A percentile compares a stretch with the other conserved stretches of the same genome.
phyloP scores from a whole-genome alignment of 2,113 vertebrate genomes.

The Saccopteryx bilineata region DNA sequence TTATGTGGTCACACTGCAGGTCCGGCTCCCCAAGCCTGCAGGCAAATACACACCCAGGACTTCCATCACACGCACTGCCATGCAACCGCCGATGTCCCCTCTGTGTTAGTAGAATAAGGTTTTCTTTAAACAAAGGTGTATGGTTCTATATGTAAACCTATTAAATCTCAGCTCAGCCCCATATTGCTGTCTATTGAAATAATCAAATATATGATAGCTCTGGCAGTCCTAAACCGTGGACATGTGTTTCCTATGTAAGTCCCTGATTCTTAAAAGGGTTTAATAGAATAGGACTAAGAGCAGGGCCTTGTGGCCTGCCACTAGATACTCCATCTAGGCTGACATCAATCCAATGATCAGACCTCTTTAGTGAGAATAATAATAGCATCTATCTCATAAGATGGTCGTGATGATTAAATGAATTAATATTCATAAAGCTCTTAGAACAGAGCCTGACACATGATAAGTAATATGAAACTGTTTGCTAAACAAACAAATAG shows the following conservation, averaged over 20 bases:
- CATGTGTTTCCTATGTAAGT: not conserved
- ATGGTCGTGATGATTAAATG: not conserved
- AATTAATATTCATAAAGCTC: slow-evolving; percentile 21
- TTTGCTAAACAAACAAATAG: slow-evolving; percentile 38
- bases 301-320: not conserved
- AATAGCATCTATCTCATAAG: not conserved
- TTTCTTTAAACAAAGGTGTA: not conserved
- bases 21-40: not conserved
- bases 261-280: not conserved
- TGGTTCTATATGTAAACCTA: not conserved
- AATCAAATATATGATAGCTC: not conserved
- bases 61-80: not conserved
- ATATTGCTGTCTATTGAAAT: not conserved
- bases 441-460: not conserved
- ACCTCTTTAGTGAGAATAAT: not conserved
- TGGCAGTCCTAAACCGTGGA: not conserved
- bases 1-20: not conserved
- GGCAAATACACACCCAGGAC: fast-evolving
- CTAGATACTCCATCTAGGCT: not conserved
- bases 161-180: not conserved
- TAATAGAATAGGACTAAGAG: not conserved
- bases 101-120: too few relatives aligned
- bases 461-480: not conserved
- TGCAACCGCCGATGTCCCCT: not conserved
- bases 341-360: not conserved